phyloP scores from a whole-genome alignment of 2,797 vertebrate species.

The Kryptolebias ocellatus region DNA sequence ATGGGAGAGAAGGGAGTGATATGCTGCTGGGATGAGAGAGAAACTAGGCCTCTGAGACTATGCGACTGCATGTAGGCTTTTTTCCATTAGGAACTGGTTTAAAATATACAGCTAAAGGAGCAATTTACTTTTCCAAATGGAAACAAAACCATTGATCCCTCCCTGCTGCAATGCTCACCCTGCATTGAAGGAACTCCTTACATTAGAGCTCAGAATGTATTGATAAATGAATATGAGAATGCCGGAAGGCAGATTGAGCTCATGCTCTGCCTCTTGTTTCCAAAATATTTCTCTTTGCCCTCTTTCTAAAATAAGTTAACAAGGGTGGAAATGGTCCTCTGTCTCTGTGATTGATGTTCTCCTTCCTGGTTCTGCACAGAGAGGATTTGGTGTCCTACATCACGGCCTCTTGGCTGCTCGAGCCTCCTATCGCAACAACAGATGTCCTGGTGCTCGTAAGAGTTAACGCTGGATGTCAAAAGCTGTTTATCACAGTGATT shows the following conservation, averaged over 20 bases:
- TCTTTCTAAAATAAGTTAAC: constrained; percentile 64
- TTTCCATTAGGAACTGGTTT: constrained; percentile 12
- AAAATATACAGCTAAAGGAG: constrained; percentile 12
- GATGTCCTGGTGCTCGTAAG: constrained; percentile 55
- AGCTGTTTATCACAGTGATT: constrained; percentile 65
- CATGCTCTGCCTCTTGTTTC: constrained; percentile 18
- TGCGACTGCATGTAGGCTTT: constrained; percentile 4
- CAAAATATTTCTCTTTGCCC: constrained; percentile 36
- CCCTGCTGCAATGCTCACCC: neutral
- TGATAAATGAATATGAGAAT: constrained; percentile 37
- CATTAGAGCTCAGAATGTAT: constrained; percentile 11
- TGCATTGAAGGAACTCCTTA: neutral
- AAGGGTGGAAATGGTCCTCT: constrained; percentile 55
- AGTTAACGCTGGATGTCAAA: neutral
- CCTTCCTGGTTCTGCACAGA: constrained; percentile 45
- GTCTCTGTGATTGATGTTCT: constrained; percentile 66
- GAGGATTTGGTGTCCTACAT: constrained; percentile 64
- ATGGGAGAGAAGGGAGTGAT: constrained; percentile 13
- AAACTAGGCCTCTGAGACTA: constrained; percentile 14
- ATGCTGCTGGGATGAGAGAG: constrained; percentile 16
- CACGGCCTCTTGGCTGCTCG: constrained; percentile 32
- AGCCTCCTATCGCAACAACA: constrained; percentile 51
- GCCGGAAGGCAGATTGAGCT: constrained; percentile 35
- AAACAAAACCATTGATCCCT: neutral
- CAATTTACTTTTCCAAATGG: constrained; percentile 41